Evolutionary conservation across 2,888 invertebrate genomes (phyloP).

Genomic region (Epinotia demarniana): DNA sequence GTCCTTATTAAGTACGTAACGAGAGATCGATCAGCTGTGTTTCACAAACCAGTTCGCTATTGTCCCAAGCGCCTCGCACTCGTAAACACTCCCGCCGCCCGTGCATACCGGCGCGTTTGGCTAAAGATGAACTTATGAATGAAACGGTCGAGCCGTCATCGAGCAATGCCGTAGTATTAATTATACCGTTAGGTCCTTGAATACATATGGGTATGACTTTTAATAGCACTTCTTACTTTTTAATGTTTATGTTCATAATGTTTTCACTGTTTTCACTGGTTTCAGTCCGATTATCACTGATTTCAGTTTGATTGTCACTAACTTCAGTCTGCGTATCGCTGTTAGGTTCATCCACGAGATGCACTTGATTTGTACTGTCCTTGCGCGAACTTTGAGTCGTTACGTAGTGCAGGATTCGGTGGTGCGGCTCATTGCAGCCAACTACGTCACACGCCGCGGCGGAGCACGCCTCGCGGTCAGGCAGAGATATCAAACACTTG

Average conservation of each 20-base stretch:
- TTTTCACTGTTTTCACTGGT: conserved; percentile 7
- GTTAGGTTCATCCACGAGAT: neutral
- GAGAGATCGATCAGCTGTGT: conserved; percentile 38
- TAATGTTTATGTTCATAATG: conserved; percentile 22
- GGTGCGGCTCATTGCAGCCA: conserved; percentile 44
- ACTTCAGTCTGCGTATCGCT: no score
- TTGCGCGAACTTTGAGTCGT: neutral
- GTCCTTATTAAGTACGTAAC: conserved; percentile 43
- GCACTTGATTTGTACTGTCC: neutral
- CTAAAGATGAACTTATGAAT: conserved; percentile 46
- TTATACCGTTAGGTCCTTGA: conserved; percentile 48
- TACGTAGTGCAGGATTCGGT: conserved; percentile 45
- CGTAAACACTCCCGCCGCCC: conserved; percentile 47
- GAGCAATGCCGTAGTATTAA: conserved; percentile 46
- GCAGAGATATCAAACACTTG: no score
- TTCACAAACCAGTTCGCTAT: conserved; percentile 44
- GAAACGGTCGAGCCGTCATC: conserved; percentile 53
- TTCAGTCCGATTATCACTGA: neutral
- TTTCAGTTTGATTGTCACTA: no score
- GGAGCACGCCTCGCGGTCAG: conserved; percentile 30
- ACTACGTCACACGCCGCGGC: conserved; percentile 46
- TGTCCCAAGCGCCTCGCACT: conserved; percentile 49
- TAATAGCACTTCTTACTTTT: conserved; percentile 42
- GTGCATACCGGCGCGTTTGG: conserved; percentile 45
- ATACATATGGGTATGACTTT: conserved; percentile 49